These are phyloP conservation scores for Idris sp. DNA, from an alignment of 1,140 invertebrate genomes.

Conservation along the genomic window DNA sequence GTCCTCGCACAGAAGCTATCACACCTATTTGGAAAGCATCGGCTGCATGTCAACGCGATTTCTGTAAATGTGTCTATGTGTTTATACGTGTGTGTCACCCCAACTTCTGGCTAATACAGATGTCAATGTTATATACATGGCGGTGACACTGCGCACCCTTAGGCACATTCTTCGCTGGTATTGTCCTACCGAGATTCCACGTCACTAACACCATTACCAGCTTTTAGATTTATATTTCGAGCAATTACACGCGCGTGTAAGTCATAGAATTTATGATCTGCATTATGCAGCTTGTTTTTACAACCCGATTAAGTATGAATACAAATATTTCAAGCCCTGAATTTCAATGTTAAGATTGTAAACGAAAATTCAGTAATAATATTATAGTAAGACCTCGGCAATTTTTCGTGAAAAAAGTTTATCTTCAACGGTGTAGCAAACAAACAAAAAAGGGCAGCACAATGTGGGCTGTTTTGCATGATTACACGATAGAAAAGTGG, in stretches of 20 bases:
- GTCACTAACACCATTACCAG: slow-evolving; percentile 26
- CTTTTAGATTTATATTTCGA: slow-evolving; percentile 44
- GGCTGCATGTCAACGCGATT: slow-evolving; percentile 36
- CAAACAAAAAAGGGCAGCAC: too few species aligned
- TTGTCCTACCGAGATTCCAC: slow-evolving; percentile 29
- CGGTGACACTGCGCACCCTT: slow-evolving; percentile 36
- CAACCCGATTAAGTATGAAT: slow-evolving; percentile 7
- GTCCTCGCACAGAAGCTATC: slow-evolving; percentile 46
- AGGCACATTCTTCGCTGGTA: slow-evolving; percentile 33
- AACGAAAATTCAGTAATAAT: too few species aligned
- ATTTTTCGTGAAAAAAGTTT: too few species aligned
- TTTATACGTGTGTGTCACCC: slow-evolving; percentile 15
- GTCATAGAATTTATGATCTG: slow-evolving; percentile 14
- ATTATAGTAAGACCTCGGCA: too few species aligned
- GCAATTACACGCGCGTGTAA: slow-evolving; percentile 51
- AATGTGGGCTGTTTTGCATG: neutral
- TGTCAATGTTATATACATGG: slow-evolving; percentile 46
- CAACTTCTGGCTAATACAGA: slow-evolving; percentile 53
- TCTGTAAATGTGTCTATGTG: neutral
- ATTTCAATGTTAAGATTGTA: neutral
- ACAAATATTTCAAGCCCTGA: neutral
- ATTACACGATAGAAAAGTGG: neutral
- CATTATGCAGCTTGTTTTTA: slow-evolving; percentile 21
- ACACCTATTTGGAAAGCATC: slow-evolving; percentile 47
- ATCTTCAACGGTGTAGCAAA: too few species aligned